Conservation (phyloP, 2,888 invertebrate genomes). For the Andrena chrysosceles region DNA sequence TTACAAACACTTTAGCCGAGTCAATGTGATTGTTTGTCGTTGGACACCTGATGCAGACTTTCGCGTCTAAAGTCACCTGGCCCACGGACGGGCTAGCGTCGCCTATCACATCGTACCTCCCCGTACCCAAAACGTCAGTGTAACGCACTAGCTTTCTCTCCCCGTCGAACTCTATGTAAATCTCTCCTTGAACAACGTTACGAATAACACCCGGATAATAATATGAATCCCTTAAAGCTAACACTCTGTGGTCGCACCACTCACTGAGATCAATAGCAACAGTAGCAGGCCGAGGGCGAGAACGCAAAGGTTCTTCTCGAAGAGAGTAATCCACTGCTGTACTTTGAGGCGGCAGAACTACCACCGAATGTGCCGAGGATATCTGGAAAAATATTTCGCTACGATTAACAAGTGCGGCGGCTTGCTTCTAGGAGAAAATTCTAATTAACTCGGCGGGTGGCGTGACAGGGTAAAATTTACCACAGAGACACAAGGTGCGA, state of each 20-base stretch:
- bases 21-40: slow-evolving; percentile 88
- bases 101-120: slow-evolving; percentile 95
- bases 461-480: too few species aligned
- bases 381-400: slow-evolving; percentile 67
- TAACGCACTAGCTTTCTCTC: slow-evolving; percentile 90
- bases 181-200: slow-evolving; percentile 89
- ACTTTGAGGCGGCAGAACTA: slow-evolving; percentile 86
- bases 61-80: slow-evolving; percentile 92
- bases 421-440: too few species aligned
- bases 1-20: slow-evolving; percentile 92
- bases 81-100: slow-evolving; percentile 96
- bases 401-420: background rate
- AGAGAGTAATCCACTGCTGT: slow-evolving; percentile 88
- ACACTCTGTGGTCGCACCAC: slow-evolving; percentile 96
- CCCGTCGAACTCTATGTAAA: slow-evolving; percentile 94
- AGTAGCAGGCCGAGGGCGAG: slow-evolving; percentile 80
- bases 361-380: slow-evolving; percentile 79
- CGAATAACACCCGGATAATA: slow-evolving; percentile 96
- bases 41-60: slow-evolving; percentile 91
- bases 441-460: too few species aligned
- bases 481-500: too few species aligned
- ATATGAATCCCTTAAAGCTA: slow-evolving; percentile 93
- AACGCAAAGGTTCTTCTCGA: slow-evolving; percentile 82
- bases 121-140: slow-evolving; percentile 91
- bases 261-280: slow-evolving; percentile 93